Base-by-base conservation (phyloP, 2,888 invertebrate species). In the Pollenia griseotomentosa region DNA sequence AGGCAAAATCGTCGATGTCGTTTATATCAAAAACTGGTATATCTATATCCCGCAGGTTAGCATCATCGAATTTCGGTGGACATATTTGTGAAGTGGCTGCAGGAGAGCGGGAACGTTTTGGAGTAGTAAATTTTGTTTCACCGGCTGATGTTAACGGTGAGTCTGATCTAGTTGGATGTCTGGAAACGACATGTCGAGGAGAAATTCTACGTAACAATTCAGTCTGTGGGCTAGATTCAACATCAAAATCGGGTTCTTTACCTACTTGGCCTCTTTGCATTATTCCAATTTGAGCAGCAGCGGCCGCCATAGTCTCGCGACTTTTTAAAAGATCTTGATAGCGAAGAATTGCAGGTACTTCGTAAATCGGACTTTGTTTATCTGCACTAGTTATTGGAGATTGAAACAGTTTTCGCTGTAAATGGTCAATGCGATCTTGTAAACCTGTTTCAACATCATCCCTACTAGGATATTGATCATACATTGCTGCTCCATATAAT, bases 341-440 rank as follows among this genome's bases (percentile, higher is more conserved):
- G 2, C 83, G 75, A 11, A 83, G 51, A 7, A 83, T 63, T 8
- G 83, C 42, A 23, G 83, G 75, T 48, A 77, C 1, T 46, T 77
- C 77, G 33, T 68, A 83, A 46, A 46, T 33, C 6, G 53, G 70
- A 48, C 53, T 70, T 46, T 33, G 42, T 8, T 33, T 9, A n/a
- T 14, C 19, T 19, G 12, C 5, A 16, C 16, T 55, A 5, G 5
- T 12, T 10, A 71, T 75, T 84, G 79, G 88, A 65, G 63, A 51
- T 42, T 73, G 55, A 4, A 80, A 71, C 44, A 80, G 71, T 46
- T 80, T 71, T 11, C 42, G 80, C 19, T 73, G 53, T 19, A 71
- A 71, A 46, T 14, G 6, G 7, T 65, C 40, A 10, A 81, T 81
- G 46, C 74, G 73, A 19, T 81, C 14, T 19, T 57, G 46, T 57